phyloP scores from a whole-genome alignment of 2,888 invertebrate species.

The Phytoseiulus persimilis region DNA sequence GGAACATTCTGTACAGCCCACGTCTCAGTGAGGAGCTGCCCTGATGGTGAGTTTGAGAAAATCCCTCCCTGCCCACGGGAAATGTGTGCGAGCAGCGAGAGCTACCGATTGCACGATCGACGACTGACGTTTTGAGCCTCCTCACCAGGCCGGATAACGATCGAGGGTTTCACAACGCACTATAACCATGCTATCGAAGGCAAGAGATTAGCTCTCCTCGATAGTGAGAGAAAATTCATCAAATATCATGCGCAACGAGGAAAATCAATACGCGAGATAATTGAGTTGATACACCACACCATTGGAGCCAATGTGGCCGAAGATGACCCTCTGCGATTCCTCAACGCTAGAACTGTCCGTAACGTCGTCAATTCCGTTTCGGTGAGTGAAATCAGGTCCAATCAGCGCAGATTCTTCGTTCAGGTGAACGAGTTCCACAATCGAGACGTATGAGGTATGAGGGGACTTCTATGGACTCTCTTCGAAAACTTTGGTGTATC shows the following conservation, averaged over 20 bases:
- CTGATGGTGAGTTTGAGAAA: background rate
- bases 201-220: background rate
- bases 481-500: too few relatives aligned
- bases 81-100: too few relatives aligned
- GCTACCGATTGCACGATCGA: background rate
- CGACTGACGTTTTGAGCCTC: too few relatives aligned
- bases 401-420: too few relatives aligned
- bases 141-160: constrained; percentile 7
- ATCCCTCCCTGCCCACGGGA: background rate
- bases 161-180: constrained; percentile 20
- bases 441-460: too few relatives aligned
- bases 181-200: constrained; percentile 27
- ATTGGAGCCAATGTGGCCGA: constrained; percentile 27
- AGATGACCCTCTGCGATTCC: constrained; percentile 23
- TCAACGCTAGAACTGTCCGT: constrained; percentile 1
- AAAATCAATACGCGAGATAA: constrained; percentile 18
- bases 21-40: background rate
- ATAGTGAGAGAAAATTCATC: constrained; percentile 16
- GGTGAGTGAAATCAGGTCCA: background rate
- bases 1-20: constrained; percentile 35
- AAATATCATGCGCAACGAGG: constrained; percentile 21
- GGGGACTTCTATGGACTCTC: too few relatives aligned
- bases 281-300: constrained; percentile 15
- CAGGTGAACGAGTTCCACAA: too few relatives aligned
- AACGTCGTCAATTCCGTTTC: constrained; percentile 28